A percentile compares a stretch with the other conserved stretches of the same genome.
These are phyloP conservation scores for Sardinella longiceps DNA, from an alignment of 2,797 vertebrate species.

Conservation along the genomic window DNA sequence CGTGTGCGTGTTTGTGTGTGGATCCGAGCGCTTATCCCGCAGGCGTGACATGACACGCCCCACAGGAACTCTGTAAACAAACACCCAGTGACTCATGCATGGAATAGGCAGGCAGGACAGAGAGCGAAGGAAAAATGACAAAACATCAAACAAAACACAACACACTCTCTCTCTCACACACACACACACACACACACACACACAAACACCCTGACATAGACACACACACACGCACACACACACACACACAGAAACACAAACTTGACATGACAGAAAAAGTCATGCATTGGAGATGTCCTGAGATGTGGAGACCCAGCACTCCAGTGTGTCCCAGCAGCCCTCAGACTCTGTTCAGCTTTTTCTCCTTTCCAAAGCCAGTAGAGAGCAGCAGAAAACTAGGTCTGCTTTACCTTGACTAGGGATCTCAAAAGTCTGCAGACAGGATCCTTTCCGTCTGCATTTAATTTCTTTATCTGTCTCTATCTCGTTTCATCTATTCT, in stretches of 20 bases:
- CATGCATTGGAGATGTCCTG: neutral
- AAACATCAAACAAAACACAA: neutral
- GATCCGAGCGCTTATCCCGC: conserved; percentile 70
- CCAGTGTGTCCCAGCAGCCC: neutral
- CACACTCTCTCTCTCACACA: no score
- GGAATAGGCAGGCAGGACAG: conserved; percentile 39
- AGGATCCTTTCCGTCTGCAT: neutral
- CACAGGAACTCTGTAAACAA: conserved; percentile 59
- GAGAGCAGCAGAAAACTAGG: conserved; percentile 51
- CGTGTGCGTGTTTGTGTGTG: conserved; percentile 56
- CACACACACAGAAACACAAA: neutral
- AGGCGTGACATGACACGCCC: conserved; percentile 69
- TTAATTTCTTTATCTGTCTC: no score
- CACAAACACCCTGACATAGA: neutral
- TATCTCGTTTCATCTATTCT: neutral
- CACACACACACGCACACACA: neutral
- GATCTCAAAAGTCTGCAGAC: neutral
- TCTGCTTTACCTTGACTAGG: conserved; percentile 26
- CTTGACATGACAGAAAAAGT: conserved; percentile 11
- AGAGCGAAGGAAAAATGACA: conserved; percentile 23
- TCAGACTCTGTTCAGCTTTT: conserved; percentile 4
- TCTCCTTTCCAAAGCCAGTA: conserved; percentile 40
- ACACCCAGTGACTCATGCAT: conserved; percentile 59
- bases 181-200: neutral
- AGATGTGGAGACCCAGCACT: neutral